Base-by-base conservation (phyloP, 2,888 invertebrate genomes). In the Argyresthia goedartella region DNA sequence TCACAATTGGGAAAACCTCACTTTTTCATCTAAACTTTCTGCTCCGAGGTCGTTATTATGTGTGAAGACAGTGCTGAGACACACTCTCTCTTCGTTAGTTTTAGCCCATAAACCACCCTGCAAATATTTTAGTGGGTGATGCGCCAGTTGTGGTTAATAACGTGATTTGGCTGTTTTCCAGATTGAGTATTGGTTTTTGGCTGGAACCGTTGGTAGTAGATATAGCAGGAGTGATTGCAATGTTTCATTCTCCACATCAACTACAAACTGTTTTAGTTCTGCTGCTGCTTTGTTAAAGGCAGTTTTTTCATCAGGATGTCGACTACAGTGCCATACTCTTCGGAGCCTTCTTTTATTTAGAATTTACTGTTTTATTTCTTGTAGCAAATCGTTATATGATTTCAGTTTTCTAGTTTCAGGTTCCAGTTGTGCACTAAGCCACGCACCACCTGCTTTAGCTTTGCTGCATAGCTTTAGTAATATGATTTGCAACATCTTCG, bases 101-200 rank as follows among this genome's bases (percentile, higher is more conserved):
- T 10, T 48, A 1, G 52, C 52, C 52, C 48, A 52, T 13, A n/a
- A 35, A 8, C 35, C 48, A 36, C 43, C 44, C 8, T 52, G 13
- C 7, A 8, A 16, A n/a, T n/a, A n/a, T 44, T 52, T 52, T 10
- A 25, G 33, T 13, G 57, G 57, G 7, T 55, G 34, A 6, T 39
- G 10, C 1, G 8, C n/a, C 8, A 11, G 15, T 41, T 39, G 53
- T 1, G 59, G 57, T 36, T 51, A 46, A 43, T 58, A 59, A 1
- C 55, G 39, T 3, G 52, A 55, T 52, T 54, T 59, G n/a, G 57
- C 56, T 6, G 54, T 53, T 51, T 62, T 59, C 58, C 58, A 59
- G 1, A 61, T 54, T 2, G 59, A 59, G 34, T 59, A 58, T 2
- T 59, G 53, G 4, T n/a, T 34, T n/a, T n/a, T 13, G 8, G 13